Base-by-base conservation (phyloP, 2,113 vertebrate species). In the Stegostoma tigrinum region DNA sequence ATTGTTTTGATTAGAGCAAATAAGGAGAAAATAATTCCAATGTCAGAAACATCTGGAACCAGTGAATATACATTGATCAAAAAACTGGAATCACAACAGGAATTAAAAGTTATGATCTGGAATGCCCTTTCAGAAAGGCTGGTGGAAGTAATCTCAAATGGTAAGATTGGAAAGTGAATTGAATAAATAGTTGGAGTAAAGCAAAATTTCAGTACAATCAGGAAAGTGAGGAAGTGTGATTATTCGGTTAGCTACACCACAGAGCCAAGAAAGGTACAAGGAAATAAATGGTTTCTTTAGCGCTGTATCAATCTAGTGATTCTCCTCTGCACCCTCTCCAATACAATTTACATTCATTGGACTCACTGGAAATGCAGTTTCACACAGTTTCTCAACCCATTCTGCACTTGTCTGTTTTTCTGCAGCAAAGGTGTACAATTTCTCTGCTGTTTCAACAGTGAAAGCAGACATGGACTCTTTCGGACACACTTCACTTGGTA, bases 281-380 rank as follows among this genome's bases (percentile, higher is more conserved):
- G n/a, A 38, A 38, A 15, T 38, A 6, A 72, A 72, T 72, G 27
- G 70, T 27, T 72, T 5, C 5, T 27, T 72, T 27, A 30, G 27
- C 27, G 70, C 4, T 83, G 78, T 5, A 83, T 17, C n/a, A 83
- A 38, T 19, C 24, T 52, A 24, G 85, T 52, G 24, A 87, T 27
- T 87, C 21, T 2, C 85, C 87, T 61, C 52, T 14, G 14, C 87
- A 90, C 12, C 55, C 55, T 10, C 10, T 61, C 55, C 55, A 61
- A 61, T 61, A 61, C 55, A 61, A 61, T 34, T 30, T 10, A 55
- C 52, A 30, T 61, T 55, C 24, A 10, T 6, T 7, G 19, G 17
- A n/a, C 96, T 97, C 97, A 99, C 99, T 98, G 98, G 98, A 97
- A 99, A 99, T 52, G 99, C 98, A 0, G 98, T 98, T 96, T 98